Conservation (phyloP, 2,888 invertebrate species). For the Phaedon cochleariae region DNA sequence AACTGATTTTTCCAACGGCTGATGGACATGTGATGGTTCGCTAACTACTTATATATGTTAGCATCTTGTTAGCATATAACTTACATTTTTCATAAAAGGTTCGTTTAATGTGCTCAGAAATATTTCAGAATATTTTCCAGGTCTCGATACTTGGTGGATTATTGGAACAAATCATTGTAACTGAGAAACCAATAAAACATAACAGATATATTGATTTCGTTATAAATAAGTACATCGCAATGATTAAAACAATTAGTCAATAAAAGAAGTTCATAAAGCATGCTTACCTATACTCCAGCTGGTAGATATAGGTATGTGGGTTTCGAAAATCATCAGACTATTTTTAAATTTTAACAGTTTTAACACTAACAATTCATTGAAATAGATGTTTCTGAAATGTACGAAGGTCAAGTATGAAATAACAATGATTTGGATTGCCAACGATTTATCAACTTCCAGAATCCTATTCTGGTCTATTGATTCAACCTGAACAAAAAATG, state of each 20-base stretch:
- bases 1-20: no score
- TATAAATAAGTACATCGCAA: slow-evolving; percentile 34
- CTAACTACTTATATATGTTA: no score
- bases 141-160: no score
- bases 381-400: slow-evolving; percentile 21
- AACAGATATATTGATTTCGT: slow-evolving; percentile 21
- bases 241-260: slow-evolving; percentile 30
- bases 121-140: no score
- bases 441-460: neutral
- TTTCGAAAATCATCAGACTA: slow-evolving; percentile 23
- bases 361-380: slow-evolving; percentile 30
- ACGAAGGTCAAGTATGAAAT: slow-evolving; percentile 1
- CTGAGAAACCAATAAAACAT: slow-evolving; percentile 25
- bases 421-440: neutral
- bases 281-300: slow-evolving; percentile 15
- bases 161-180: no score
- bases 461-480: no score
- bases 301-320: slow-evolving; percentile 12
- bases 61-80: no score
- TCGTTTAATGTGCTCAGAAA: no score
- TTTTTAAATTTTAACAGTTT: slow-evolving; percentile 37
- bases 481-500: no score
- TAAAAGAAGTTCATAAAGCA: slow-evolving; percentile 17
- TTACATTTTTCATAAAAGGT: no score
- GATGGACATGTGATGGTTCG: no score